Conservation (phyloP, 1,140 invertebrate species). For the Lamellibrachia luymesi region DNA sequence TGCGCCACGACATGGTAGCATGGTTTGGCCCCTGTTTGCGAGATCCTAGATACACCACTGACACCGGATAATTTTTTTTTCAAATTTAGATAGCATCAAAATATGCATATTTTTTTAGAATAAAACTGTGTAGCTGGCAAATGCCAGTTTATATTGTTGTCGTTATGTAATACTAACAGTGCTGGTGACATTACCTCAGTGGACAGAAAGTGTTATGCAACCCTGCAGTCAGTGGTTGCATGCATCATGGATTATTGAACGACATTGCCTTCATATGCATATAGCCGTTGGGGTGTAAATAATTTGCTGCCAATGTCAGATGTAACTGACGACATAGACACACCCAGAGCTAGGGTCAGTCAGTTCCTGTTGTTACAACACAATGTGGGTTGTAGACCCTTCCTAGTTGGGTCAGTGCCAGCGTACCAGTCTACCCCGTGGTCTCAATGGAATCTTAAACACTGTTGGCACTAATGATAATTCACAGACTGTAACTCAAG, state of each 20-base stretch:
- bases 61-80: no score
- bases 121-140: neutral
- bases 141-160: neutral
- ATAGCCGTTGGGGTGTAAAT: neutral
- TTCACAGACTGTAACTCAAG: neutral
- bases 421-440: neutral
- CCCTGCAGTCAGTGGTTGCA: neutral
- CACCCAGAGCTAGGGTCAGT: neutral
- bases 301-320: neutral
- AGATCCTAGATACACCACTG: no score
- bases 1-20: no score
- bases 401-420: neutral
- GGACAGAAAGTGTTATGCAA: neutral
- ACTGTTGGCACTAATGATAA: neutral
- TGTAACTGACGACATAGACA: neutral
- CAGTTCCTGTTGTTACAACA: neutral
- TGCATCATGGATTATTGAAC: neutral
- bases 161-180: neutral
- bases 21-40: no score
- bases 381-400: neutral
- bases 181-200: neutral
- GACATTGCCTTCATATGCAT: neutral
- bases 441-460: neutral
- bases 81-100: no score
- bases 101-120: neutral